phyloP scores from a whole-genome alignment of 1,140 invertebrate species.

The Hermatobates lingyangjiaoensis region DNA sequence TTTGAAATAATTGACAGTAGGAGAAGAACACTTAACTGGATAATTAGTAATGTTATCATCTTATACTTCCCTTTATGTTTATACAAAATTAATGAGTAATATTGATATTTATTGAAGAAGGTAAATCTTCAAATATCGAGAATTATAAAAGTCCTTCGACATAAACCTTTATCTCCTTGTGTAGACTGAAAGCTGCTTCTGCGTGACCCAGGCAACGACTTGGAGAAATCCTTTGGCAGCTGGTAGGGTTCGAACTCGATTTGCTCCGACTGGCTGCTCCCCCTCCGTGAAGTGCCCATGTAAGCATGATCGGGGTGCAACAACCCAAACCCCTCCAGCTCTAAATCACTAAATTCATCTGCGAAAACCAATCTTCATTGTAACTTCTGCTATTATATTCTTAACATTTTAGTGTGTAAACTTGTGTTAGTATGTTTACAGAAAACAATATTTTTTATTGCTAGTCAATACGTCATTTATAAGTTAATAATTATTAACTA shows the following conservation, averaged over 20 bases:
- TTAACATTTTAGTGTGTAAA: too few species aligned
- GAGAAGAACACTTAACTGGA: too few species aligned
- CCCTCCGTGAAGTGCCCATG: conserved; percentile 40
- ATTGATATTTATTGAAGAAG: background rate
- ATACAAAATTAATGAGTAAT: background rate
- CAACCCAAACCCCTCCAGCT: conserved; percentile 23
- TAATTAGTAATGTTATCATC: background rate
- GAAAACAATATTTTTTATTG: too few species aligned
- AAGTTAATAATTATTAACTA: too few species aligned
- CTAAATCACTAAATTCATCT: conserved; percentile 51
- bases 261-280: conserved; percentile 67
- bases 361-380: conserved; percentile 3
- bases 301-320: conserved; percentile 68
- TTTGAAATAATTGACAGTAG: too few species aligned
- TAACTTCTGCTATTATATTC: too few species aligned
- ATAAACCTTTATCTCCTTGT: conserved; percentile 17
- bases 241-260: conserved; percentile 69
- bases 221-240: conserved; percentile 62
- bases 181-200: conserved; percentile 53
- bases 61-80: background rate
- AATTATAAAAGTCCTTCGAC: background rate
- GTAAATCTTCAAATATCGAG: background rate
- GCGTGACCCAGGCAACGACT: conserved; percentile 61
- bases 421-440: too few species aligned
- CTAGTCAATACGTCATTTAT: too few species aligned